Evolutionary conservation across 2,113 vertebrate species (phyloP).

Genomic region (Panurus biarmicus): DNA sequence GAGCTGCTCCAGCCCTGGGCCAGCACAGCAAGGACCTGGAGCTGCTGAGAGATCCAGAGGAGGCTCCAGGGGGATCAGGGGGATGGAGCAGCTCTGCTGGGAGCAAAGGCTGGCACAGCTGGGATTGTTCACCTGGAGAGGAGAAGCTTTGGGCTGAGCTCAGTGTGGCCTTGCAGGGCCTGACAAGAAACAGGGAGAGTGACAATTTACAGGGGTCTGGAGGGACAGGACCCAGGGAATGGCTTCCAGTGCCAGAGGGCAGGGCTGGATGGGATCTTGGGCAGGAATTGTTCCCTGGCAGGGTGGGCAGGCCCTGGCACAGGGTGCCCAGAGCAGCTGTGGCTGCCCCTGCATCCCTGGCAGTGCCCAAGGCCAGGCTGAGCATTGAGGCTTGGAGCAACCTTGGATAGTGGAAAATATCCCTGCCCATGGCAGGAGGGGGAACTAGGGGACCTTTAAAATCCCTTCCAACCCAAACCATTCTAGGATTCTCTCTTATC

Average conservation of each 20-base stretch:
- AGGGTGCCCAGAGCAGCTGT: not conserved
- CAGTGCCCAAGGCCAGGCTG: not conserved
- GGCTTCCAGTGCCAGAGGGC: rapidly evolving
- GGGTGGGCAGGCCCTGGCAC: not conserved
- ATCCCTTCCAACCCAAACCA: not conserved
- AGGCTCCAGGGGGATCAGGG: not conserved
- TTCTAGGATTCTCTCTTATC: not conserved
- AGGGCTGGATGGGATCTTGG: rapidly evolving
- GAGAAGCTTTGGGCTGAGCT: not conserved
- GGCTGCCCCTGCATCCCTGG: not conserved
- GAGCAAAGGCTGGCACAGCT: not conserved
- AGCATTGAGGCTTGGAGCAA: not conserved
- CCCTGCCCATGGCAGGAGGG: not conserved
- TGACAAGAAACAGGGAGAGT: not conserved
- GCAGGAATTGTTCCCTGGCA: rapidly evolving
- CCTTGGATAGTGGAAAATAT: not conserved
- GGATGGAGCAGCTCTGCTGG: not conserved
- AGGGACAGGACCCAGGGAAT: rapidly evolving
- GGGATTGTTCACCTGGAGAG: not conserved
- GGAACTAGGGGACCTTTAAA: rapidly evolving
- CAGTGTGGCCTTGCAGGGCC: not conserved
- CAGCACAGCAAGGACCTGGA: not conserved
- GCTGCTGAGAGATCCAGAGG: not conserved
- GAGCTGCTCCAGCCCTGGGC: not conserved
- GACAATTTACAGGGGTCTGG: rapidly evolving